Evolutionary conservation across 2,888 invertebrate species (phyloP).

Genomic region (Leucoptera coffeella): DNA sequence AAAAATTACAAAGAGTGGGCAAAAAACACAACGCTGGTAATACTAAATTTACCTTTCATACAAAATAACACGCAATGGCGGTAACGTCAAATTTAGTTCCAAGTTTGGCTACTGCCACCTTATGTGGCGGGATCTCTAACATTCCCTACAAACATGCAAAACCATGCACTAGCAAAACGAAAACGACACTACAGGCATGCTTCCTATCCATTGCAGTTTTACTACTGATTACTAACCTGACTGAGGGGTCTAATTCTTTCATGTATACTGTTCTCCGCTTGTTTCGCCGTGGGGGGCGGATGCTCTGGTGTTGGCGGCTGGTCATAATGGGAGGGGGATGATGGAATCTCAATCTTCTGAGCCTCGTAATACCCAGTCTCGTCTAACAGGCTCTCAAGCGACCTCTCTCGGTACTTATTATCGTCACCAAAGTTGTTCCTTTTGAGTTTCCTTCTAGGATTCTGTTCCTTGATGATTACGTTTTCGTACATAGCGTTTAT

Average conservation of each 20-base stretch:
- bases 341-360: slow-evolving; percentile 53
- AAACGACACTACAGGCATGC: too few species aligned
- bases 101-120: too few species aligned
- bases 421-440: slow-evolving; percentile 50
- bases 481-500: slow-evolving; percentile 71
- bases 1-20: too few species aligned
- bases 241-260: slow-evolving; percentile 84
- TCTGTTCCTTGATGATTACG: slow-evolving; percentile 63
- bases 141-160: too few species aligned
- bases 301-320: slow-evolving; percentile 93
- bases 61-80: too few species aligned
- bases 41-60: too few species aligned
- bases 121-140: too few species aligned
- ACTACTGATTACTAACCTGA: slow-evolving; percentile 88
- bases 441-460: slow-evolving; percentile 64
- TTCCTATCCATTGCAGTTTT: too few species aligned
- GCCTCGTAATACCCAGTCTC: slow-evolving; percentile 34
- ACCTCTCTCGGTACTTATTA: slow-evolving; percentile 21
- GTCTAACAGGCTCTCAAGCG: slow-evolving; percentile 56
- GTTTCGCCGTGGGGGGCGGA: slow-evolving; percentile 85
- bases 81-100: too few species aligned
- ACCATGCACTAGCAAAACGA: too few species aligned
- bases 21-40: too few species aligned
- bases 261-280: slow-evolving; percentile 84
- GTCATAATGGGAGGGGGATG: slow-evolving; percentile 83